Conservation (phyloP, 2,113 vertebrate genomes). For the human (Homo sapiens) region GRCh38 chr7:25931001-25931500, state of each 20-base stretch:
- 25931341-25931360: neutral
- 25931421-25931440: neutral
- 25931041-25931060: neutral
- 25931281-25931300: neutral
- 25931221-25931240: neutral
- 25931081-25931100: neutral
- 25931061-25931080: neutral
- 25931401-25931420: neutral
- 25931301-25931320: neutral
- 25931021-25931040: neutral
- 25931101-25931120: neutral
- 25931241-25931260: neutral
- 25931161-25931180: neutral
- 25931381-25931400: neutral
- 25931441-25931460: neutral
- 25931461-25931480: neutral
- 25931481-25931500: neutral
- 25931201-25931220: neutral
- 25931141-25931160: neutral
- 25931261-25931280: neutral
- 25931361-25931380: neutral
- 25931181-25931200: neutral
- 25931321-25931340: neutral
- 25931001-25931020: neutral
- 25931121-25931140: neutral